Percentiles rank a stretch among this genome's conserved stretches.
Conservation (phyloP, 2,113 vertebrate species). For the Scartelaos histophorus region DNA sequence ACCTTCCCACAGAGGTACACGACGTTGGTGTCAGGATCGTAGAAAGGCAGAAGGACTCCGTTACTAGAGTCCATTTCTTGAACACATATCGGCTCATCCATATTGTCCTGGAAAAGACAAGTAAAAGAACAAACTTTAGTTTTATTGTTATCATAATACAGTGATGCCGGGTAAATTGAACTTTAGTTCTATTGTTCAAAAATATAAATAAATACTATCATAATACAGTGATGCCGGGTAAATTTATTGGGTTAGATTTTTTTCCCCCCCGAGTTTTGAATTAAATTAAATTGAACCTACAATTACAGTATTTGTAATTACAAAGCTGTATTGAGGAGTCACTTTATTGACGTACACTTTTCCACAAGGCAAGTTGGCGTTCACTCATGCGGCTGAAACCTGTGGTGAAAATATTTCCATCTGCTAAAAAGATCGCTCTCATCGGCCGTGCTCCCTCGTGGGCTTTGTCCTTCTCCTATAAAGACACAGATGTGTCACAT, state of each 20-base stretch:
- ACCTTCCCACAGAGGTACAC: constrained; percentile 98
- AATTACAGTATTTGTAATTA: neutral
- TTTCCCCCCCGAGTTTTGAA: too few species aligned
- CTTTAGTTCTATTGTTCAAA: too few species aligned
- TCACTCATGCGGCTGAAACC: constrained; percentile 99
- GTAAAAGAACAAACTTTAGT: neutral
- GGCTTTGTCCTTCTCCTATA: constrained; percentile 95
- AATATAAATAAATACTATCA: too few species aligned
- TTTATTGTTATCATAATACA: too few species aligned
- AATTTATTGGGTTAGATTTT: too few species aligned
- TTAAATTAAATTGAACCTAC: too few species aligned
- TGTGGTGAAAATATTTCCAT: constrained; percentile 95
- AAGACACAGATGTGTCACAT: constrained; percentile 39
- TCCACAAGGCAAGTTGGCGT: constrained; percentile 95
- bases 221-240: too few species aligned
- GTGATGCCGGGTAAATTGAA: too few species aligned
- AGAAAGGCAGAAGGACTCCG: constrained; percentile 93
- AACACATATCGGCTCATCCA: constrained; percentile 94
- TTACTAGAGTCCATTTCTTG: constrained; percentile 99
- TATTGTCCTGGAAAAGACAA: constrained; percentile 83
- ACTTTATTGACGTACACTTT: constrained; percentile 77
- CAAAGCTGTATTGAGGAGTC: constrained; percentile 1
- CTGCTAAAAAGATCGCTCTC: constrained; percentile 92
- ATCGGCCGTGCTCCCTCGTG: constrained; percentile 95
- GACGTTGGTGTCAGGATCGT: constrained; percentile 92